These are phyloP conservation scores for Philereme vetulata DNA, from an alignment of 2,888 invertebrate genomes.

Conservation along the genomic window DNA sequence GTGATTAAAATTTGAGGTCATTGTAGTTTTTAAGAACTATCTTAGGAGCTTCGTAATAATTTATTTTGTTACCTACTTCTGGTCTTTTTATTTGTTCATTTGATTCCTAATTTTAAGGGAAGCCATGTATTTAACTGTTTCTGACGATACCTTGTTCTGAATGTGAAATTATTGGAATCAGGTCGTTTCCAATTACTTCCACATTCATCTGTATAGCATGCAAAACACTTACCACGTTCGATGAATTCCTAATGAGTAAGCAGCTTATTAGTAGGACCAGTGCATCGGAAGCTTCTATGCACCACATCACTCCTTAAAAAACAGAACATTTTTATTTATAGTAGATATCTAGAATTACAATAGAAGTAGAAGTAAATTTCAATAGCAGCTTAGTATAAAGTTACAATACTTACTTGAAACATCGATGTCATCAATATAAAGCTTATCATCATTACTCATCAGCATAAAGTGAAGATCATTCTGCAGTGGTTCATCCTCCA, in stretches of 20 bases:
- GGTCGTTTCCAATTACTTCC: too few species aligned
- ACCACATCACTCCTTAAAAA: slow-evolving; percentile 68
- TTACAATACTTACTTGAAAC: slow-evolving; percentile 60
- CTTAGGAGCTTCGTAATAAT: neutral
- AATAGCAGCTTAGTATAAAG: neutral
- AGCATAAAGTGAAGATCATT: slow-evolving; percentile 71
- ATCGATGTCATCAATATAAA: slow-evolving; percentile 75
- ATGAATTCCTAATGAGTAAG: slow-evolving; percentile 65
- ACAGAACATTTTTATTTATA: slow-evolving; percentile 8
- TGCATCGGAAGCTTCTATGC: slow-evolving; percentile 69
- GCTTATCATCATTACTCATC: slow-evolving; percentile 68
- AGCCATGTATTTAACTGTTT: too few species aligned
- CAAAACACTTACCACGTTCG: slow-evolving; percentile 55
- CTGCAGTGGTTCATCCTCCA: slow-evolving; percentile 58
- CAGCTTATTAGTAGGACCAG: slow-evolving; percentile 65
- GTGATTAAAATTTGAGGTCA: slow-evolving; percentile 83
- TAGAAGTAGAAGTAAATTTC: too few species aligned
- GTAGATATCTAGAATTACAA: too few species aligned
- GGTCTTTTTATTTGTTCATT: neutral
- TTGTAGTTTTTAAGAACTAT: neutral
- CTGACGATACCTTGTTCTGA: too few species aligned
- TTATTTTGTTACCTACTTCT: neutral
- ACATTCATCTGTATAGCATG: neutral
- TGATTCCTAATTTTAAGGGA: too few species aligned
- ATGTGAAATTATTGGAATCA: too few species aligned